Percentiles rank a stretch among this genome's conserved stretches.
Conservation (phyloP, 2,888 invertebrate genomes). For the Agonopterix subpropinquella region DNA sequence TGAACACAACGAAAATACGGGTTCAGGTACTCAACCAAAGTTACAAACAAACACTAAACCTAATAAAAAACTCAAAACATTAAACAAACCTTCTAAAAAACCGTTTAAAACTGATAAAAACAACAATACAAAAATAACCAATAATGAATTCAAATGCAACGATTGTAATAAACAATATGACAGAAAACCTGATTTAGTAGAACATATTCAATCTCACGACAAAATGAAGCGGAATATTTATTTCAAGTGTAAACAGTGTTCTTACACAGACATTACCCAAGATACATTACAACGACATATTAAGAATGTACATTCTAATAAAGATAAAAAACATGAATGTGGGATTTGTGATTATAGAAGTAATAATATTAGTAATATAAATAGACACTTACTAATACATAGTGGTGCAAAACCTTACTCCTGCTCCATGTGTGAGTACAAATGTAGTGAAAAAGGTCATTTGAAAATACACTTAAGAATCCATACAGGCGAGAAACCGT, state of each 20-base stretch:
- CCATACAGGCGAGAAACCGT: conserved; percentile 2
- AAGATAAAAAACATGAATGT: neutral
- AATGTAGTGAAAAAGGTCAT: neutral
- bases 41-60: neutral
- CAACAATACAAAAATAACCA: neutral
- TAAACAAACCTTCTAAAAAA: neutral
- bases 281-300: neutral
- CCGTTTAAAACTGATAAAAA: neutral
- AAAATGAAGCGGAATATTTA: neutral
- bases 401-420: neutral
- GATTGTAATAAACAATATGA: neutral
- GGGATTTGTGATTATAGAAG: neutral
- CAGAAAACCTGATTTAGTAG: neutral
- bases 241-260: neutral
- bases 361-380: neutral
- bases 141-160: neutral
- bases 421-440: conserved; percentile 1
- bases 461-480: conserved; percentile 9
- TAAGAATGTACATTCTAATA: neutral
- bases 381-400: conserved; percentile 9
- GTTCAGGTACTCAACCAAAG: neutral
- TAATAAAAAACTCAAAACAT: neutral
- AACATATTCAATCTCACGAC: neutral
- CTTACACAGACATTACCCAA: neutral
- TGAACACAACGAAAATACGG: neutral